Evolutionary conservation across 2,888 invertebrate species (phyloP).

Genomic region (Chymomyza amoena): DNA sequence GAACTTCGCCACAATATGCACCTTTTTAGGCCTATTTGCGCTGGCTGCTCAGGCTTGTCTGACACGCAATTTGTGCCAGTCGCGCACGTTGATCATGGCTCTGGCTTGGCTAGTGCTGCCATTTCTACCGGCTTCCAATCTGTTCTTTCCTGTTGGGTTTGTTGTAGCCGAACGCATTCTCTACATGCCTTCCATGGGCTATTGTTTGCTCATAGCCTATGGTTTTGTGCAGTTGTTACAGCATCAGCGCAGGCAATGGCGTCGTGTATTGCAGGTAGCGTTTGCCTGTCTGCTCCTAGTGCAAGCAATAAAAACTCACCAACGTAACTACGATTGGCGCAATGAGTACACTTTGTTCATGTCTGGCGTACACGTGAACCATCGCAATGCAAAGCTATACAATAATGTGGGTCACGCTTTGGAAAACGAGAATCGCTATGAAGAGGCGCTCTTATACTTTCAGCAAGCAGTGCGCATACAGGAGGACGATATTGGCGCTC

Average conservation of each 20-base stretch:
- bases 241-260: slow-evolving; percentile 10
- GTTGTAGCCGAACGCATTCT: slow-evolving; percentile 97
- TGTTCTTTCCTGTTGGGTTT: slow-evolving; percentile 98
- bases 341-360: slow-evolving; percentile 96
- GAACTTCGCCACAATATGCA: slow-evolving; percentile 87
- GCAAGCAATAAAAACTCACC: slow-evolving; percentile 91
- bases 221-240: slow-evolving; percentile 85
- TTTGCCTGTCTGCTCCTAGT: slow-evolving; percentile 85
- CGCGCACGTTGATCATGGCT: slow-evolving; percentile 86
- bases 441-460: slow-evolving; percentile 93
- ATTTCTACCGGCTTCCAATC: slow-evolving; percentile 96
- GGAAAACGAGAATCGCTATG: slow-evolving; percentile 85
- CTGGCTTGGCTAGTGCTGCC: slow-evolving; percentile 92
- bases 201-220: slow-evolving; percentile 93
- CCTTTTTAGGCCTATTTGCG: slow-evolving; percentile 81
- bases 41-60: slow-evolving; percentile 79
- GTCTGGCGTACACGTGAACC: slow-evolving; percentile 90
- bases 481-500: slow-evolving; percentile 96
- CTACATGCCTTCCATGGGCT: slow-evolving; percentile 98
- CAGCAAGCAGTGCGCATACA: slow-evolving; percentile 95
- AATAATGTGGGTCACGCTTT: slow-evolving; percentile 98
- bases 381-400: slow-evolving; percentile 95
- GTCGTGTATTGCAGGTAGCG: slow-evolving; percentile 37
- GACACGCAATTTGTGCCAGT: slow-evolving; percentile 83
- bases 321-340: slow-evolving; percentile 95